Evolutionary conservation across 2,113 vertebrate species (phyloP).

Genomic region (Rhodinocichla rosea): DNA sequence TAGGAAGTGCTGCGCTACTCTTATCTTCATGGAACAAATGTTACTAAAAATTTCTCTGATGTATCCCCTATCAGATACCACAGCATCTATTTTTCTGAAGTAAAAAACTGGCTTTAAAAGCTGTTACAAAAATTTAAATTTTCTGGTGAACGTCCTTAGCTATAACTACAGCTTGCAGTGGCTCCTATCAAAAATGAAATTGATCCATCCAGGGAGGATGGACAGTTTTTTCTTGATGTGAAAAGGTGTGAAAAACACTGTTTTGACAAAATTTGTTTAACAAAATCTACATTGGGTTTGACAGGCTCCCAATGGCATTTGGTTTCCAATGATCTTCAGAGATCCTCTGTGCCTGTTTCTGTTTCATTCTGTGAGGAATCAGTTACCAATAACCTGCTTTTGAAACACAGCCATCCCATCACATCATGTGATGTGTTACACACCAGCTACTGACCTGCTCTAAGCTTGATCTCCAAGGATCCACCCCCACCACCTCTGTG

Average conservation of each 20-base stretch:
- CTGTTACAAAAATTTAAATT: not conserved
- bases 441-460: not conserved
- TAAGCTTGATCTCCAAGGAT: not conserved
- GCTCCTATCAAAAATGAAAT: not conserved
- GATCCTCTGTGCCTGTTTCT: not conserved
- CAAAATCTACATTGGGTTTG: not conserved
- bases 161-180: not conserved
- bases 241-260: not conserved
- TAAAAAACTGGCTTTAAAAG: not conserved
- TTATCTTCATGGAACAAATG: conserved; percentile 6
- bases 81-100: not conserved
- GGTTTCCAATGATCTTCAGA: not conserved
- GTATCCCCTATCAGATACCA: not conserved
- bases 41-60: conserved; percentile 19
- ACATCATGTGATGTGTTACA: not conserved
- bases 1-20: not conserved
- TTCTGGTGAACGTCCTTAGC: not conserved
- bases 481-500: not conserved
- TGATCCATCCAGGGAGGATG: not conserved
- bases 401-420: not conserved
- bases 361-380: not conserved
- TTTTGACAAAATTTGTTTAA: not conserved
- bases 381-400: not conserved
- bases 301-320: not conserved
- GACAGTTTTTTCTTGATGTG: not conserved